phyloP scores from a whole-genome alignment of 1,140 invertebrate species.

The Prorops nasuta region DNA sequence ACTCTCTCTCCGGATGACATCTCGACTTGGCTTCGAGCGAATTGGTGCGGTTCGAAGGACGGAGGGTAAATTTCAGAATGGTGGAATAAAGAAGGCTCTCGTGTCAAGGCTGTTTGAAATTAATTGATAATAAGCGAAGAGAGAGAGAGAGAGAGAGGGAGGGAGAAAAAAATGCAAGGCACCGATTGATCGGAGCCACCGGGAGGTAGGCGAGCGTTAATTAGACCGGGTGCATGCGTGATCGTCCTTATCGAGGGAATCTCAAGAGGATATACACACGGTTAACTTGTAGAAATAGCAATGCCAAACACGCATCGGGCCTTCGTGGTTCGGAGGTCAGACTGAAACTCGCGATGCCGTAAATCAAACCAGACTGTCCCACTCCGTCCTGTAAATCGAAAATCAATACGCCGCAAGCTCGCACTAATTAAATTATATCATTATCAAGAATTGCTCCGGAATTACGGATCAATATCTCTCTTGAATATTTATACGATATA shows the following conservation, averaged over 20 bases:
- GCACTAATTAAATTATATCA: slow-evolving; percentile 24
- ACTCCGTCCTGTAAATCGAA: slow-evolving; percentile 15
- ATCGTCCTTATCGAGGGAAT: slow-evolving; percentile 24
- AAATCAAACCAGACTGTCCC: slow-evolving; percentile 20
- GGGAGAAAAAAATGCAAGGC: not conserved
- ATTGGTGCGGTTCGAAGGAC: no score
- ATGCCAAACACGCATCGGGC: no score
- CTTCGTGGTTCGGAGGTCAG: slow-evolving; percentile 7
- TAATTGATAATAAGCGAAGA: not conserved
- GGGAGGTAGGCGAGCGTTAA: slow-evolving; percentile 20
- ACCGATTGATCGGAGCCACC: slow-evolving; percentile 13
- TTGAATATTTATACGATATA: no score
- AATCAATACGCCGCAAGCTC: slow-evolving; percentile 18
- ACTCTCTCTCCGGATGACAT: no score
- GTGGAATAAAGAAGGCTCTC: no score
- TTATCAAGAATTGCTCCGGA: slow-evolving; percentile 12
- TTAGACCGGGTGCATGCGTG: slow-evolving; percentile 17
- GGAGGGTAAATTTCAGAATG: no score
- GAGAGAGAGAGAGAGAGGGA: slow-evolving; percentile 1
- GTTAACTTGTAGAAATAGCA: slow-evolving; percentile 14
- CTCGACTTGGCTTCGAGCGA: no score
- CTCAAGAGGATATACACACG: slow-evolving; percentile 16
- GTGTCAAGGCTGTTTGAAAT: no score
- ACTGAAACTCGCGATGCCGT: slow-evolving; percentile 18
- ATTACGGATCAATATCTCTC: no score